phyloP scores from a whole-genome alignment of 2,113 vertebrate species.

The Zeus faber region DNA sequence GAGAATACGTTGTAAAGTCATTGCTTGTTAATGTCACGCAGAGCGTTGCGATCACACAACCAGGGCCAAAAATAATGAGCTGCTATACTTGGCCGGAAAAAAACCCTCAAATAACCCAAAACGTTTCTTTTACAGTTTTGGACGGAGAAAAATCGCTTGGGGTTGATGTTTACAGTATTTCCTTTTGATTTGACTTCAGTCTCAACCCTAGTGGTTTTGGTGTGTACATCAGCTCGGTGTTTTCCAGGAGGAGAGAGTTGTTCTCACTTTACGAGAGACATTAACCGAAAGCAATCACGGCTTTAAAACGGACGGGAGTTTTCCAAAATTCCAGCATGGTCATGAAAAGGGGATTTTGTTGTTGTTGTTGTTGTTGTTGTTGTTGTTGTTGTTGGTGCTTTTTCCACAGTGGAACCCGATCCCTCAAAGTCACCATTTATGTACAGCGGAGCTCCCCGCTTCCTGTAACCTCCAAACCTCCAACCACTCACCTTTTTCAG shows the following conservation, averaged over 20 bases:
- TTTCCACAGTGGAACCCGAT: no score
- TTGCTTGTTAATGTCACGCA: neutral
- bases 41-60: neutral
- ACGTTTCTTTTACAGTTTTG: neutral
- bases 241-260: neutral
- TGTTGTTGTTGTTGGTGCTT: no score
- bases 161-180: no score
- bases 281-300: neutral
- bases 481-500: neutral
- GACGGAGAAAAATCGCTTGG: neutral
- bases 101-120: neutral
- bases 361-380: no score
- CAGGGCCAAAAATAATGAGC: neutral
- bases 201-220: neutral
- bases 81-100: constrained; percentile 1
- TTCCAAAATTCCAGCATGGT: neutral
- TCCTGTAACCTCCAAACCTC: neutral
- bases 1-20: neutral
- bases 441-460: no score
- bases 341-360: neutral
- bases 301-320: neutral
- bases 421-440: no score
- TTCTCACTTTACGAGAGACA: neutral
- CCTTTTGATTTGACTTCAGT: no score
- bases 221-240: neutral